Percentiles rank a stretch among this genome's conserved stretches.
These are phyloP conservation scores for Trissolcus japonicus DNA, from an alignment of 2,888 invertebrate species.

Conservation along the genomic window DNA sequence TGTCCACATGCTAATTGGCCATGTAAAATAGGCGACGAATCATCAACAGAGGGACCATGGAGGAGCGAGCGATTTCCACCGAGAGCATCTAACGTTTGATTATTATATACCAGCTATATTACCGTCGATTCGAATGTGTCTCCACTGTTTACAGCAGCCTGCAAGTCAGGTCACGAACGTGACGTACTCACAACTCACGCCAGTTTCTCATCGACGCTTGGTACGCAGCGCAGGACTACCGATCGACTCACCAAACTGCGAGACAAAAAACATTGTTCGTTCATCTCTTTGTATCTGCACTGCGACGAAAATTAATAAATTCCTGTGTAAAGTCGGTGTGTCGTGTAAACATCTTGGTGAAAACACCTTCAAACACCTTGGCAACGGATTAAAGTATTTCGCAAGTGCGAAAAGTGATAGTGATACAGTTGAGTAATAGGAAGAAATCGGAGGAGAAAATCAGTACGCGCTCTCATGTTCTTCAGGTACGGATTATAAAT, in stretches of 20 bases:
- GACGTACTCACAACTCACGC: constrained; percentile 44
- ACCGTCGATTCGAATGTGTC: constrained; percentile 36
- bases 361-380: too few relatives aligned
- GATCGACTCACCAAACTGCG: constrained; percentile 4
- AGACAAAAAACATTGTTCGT: constrained; percentile 17
- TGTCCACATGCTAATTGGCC: constrained; percentile 9
- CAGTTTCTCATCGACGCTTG: constrained; percentile 46
- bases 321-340: not conserved
- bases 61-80: constrained; percentile 12
- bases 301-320: too few relatives aligned
- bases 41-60: not conserved
- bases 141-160: constrained; percentile 42
- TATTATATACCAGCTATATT: constrained; percentile 13
- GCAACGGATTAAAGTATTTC: constrained; percentile 23
- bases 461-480: constrained; percentile 16
- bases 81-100: constrained; percentile 21
- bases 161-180: constrained; percentile 49
- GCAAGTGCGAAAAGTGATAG: constrained; percentile 33
- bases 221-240: constrained; percentile 26
- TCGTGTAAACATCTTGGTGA: too few relatives aligned
- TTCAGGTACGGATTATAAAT: constrained; percentile 7
- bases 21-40: constrained; percentile 4
- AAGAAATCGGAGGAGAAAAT: constrained; percentile 28
- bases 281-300: not conserved
- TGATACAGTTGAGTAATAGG: constrained; percentile 28